phyloP scores from a whole-genome alignment of 2,113 vertebrate species.

The Lophura nycthemera region DNA sequence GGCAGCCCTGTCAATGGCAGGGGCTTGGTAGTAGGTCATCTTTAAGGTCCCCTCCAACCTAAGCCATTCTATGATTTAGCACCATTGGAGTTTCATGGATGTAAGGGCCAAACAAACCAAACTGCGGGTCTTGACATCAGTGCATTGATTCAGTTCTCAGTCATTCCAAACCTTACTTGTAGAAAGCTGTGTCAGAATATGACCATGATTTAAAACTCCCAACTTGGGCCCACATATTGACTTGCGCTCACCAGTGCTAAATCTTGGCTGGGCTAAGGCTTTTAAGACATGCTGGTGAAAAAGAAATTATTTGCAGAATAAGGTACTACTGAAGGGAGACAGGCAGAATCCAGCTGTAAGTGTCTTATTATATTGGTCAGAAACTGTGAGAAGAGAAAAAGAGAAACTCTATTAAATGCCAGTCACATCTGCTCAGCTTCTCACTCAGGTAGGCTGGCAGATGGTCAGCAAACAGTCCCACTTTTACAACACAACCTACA shows the following conservation, averaged over 20 bases:
- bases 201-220: neutral
- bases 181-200: neutral
- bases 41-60: too few relatives aligned
- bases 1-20: too few relatives aligned
- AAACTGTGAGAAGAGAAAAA: neutral
- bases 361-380: neutral
- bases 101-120: neutral
- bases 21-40: too few relatives aligned
- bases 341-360: neutral
- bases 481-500: constrained; percentile 53
- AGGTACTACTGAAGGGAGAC: neutral
- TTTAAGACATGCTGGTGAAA: neutral
- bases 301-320: neutral
- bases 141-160: neutral
- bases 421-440: constrained; percentile 25
- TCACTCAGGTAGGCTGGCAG: constrained; percentile 59
- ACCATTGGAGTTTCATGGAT: neutral
- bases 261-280: neutral
- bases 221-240: neutral
- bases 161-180: neutral
- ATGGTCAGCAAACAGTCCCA: constrained; percentile 60
- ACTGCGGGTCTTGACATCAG: neutral
- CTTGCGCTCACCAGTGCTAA: neutral
- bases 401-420: constrained; percentile 9
- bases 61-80: too few relatives aligned